phyloP scores from a whole-genome alignment of 2,113 vertebrate genomes.

The Tamias sibiricus region DNA sequence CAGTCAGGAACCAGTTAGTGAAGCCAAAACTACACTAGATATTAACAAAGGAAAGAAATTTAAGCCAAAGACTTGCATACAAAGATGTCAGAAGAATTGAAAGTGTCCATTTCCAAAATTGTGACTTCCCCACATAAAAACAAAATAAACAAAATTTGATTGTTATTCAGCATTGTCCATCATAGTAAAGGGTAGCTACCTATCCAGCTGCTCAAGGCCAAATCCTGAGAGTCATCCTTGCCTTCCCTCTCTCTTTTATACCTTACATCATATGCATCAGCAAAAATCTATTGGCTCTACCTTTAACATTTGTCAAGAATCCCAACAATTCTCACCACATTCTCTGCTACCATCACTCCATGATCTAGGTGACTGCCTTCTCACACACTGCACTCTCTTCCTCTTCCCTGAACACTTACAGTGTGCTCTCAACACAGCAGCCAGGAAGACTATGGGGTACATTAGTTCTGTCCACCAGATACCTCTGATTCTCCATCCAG shows the following conservation, averaged over 20 bases:
- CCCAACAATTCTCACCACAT: background rate
- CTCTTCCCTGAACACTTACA: background rate
- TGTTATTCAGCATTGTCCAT: background rate
- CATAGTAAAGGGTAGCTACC: background rate
- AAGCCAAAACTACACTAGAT: background rate
- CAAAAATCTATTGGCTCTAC: background rate
- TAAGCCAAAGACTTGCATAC: background rate
- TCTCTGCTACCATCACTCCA: background rate
- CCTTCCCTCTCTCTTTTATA: background rate
- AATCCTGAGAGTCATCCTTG: background rate
- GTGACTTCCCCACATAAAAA: background rate
- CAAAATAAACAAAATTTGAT: background rate
- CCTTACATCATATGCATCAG: background rate
- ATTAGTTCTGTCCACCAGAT: background rate
- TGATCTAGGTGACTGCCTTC: background rate
- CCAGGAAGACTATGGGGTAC: background rate
- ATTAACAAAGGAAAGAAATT: background rate
- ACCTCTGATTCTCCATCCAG: background rate
- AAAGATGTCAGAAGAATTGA: background rate
- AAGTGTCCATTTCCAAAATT: background rate
- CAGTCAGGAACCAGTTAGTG: background rate
- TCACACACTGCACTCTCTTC: background rate
- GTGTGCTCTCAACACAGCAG: background rate
- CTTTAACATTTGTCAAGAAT: background rate
- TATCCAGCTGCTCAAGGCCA: background rate